These are phyloP conservation scores for Pristionchus entomophagus DNA, from an alignment of 2,888 invertebrate genomes.

Conservation along the genomic window DNA sequence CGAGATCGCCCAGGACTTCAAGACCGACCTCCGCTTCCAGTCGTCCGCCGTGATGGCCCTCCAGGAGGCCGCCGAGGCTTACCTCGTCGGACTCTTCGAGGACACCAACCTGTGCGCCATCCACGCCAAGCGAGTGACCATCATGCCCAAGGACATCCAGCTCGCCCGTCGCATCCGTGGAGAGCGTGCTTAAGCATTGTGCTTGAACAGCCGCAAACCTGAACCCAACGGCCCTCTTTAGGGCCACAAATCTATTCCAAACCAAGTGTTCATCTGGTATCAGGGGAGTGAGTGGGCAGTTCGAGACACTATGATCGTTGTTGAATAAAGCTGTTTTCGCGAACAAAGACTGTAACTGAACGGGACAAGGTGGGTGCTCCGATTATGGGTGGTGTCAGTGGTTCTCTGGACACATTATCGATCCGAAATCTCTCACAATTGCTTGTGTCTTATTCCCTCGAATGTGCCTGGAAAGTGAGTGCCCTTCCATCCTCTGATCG, in stretches of 20 bases:
- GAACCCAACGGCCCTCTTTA: slow-evolving; percentile 56
- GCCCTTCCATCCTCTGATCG: no score
- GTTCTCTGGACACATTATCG: no score
- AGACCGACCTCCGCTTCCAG: slow-evolving; percentile 69
- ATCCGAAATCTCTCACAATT: no score
- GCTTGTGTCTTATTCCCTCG: no score
- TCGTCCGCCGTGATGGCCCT: slow-evolving; percentile 64
- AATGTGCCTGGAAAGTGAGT: no score
- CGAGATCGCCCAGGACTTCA: slow-evolving; percentile 69
- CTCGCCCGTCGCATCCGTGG: slow-evolving; percentile 79
- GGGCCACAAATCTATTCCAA: slow-evolving; percentile 50
- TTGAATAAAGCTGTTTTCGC: no score
- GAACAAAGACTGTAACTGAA: no score
- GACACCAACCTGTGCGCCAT: slow-evolving; percentile 97
- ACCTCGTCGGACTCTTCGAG: slow-evolving; percentile 93
- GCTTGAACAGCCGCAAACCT: slow-evolving; percentile 24
- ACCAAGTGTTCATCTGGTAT: no score
- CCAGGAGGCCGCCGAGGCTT: slow-evolving; percentile 82
- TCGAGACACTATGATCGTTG: no score
- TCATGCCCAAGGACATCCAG: slow-evolving; percentile 85
- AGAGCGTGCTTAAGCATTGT: slow-evolving; percentile 78
- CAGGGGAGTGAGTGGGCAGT: no score
- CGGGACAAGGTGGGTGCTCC: no score
- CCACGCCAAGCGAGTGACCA: slow-evolving; percentile 95
- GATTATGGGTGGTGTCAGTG: no score